Percentiles rank a stretch among this genome's conserved stretches.
Conservation (phyloP, 2,888 invertebrate genomes). For the Mactromeris polynyma region DNA sequence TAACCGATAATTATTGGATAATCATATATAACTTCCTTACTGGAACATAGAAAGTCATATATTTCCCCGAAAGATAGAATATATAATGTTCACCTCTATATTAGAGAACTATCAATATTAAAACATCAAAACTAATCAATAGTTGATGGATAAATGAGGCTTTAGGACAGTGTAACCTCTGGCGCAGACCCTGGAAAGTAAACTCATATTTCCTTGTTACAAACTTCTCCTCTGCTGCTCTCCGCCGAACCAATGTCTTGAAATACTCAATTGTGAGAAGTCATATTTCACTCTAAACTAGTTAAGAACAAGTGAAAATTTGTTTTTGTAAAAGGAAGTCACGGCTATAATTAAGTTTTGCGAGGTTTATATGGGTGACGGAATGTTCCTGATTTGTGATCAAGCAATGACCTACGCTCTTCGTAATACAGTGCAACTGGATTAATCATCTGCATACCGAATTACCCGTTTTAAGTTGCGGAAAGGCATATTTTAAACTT, state of each 20-base stretch:
- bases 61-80: not conserved
- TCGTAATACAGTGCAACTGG: no score
- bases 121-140: not conserved
- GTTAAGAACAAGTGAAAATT: not conserved
- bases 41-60: not conserved
- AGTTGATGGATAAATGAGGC: not conserved
- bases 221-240: not conserved
- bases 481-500: no score
- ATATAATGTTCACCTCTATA: not conserved
- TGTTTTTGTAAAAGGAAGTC: not conserved
- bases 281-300: not conserved
- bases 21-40: not conserved
- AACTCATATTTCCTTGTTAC: not conserved
- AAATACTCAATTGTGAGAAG: not conserved
- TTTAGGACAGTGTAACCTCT: not conserved
- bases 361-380: not conserved
- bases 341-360: not conserved
- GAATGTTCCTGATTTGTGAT: not conserved
- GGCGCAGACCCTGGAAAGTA: no score
- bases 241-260: not conserved
- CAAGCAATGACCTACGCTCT: no score
- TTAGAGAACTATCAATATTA: not conserved
- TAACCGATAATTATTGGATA: not conserved
- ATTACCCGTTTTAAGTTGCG: no score
- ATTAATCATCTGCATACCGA: no score